Base-by-base conservation (phyloP, 1,140 invertebrate genomes). In the Drosophila auraria region DNA sequence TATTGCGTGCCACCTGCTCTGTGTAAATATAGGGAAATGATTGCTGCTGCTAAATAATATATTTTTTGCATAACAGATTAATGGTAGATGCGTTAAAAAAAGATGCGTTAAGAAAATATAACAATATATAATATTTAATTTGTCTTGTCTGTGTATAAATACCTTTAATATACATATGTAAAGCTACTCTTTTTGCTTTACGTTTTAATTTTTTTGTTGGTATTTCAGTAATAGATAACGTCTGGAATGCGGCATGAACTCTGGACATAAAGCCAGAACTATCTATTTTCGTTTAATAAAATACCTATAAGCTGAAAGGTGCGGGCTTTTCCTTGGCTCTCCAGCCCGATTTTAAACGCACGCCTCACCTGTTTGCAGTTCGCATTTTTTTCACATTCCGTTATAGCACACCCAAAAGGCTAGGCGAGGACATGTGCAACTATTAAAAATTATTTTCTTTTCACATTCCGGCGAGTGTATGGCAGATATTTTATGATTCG, bases 401-500 rank as follows among this genome's bases (percentile, higher is more conserved):
- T 4, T 15, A 51, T 40, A 36, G 25, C 66, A 70, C 36, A 69
- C 47, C 63, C 69, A 61, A 57, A 58, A 42, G 69, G 30, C 50
- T 44, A 33, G 68, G 45, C 45, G n/a, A 45, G 68, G 68, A 73
- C 64, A 54, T 76, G 62, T 66, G 73, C 30, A 58, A 59, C 74
- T 77, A 66, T 66, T 77, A 66, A 66, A 59, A 76, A 76, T 69
- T 77, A 78, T 78, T 77, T 78, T 78, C 56, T n/a, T 68, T 77
- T 66, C 54, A 57, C 59, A 74, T 69, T 78, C 53, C 61, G 30
- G 51, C 36, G 51, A 57, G 65, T 72, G 65, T 71, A 58, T 40
- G 58, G 64, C 11, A 78, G 80, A 81, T 84, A 73, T 84, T 84
- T 84, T 80, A 84, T 62, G 56, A 71, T 66, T 73, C 45, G 51